Conservation (phyloP, 2,888 invertebrate species). For the Drosophila infuscata region DNA sequence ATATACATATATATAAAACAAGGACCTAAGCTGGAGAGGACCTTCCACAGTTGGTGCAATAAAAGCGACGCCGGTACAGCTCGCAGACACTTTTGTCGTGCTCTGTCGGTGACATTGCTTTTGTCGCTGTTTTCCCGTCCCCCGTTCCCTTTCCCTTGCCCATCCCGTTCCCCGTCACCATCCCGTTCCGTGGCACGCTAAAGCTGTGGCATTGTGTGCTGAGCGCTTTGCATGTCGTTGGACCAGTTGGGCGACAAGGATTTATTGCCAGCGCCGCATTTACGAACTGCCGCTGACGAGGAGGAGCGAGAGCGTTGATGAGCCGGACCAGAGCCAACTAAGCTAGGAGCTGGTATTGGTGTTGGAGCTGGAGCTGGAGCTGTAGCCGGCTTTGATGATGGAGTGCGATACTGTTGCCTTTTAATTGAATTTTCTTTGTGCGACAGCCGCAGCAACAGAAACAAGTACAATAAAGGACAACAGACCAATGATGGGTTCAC, state of each 20-base stretch:
- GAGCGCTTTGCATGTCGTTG: constrained; percentile 59
- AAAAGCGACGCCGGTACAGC: constrained; percentile 58
- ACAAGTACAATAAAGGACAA: constrained; percentile 65
- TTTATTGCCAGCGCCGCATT: constrained; percentile 71
- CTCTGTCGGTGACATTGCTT: constrained; percentile 42
- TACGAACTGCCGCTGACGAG: constrained; percentile 40
- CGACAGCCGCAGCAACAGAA: constrained; percentile 45
- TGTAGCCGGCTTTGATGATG: constrained; percentile 74
- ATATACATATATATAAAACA: constrained; percentile 4
- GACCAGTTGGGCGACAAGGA: constrained; percentile 75
- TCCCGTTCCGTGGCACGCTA: not conserved
- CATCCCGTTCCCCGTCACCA: no score
- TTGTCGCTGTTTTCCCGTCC: constrained; percentile 14
- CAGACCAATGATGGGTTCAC: constrained; percentile 33
- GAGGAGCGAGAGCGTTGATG: constrained; percentile 52
- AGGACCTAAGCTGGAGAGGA: constrained; percentile 4
- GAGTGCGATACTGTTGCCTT: constrained; percentile 83
- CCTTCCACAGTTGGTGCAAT: constrained; percentile 22
- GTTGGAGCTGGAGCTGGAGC: constrained; percentile 6
- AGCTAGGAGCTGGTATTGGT: constrained; percentile 5
- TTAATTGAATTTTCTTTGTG: constrained; percentile 84
- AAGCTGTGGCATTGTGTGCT: constrained; percentile 22
- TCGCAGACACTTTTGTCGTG: constrained; percentile 62
- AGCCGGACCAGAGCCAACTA: constrained; percentile 44
- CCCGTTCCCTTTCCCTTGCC: not conserved